Evolutionary conservation across 2,113 vertebrate genomes (phyloP).

Genomic region (Meriones unguiculatus): DNA sequence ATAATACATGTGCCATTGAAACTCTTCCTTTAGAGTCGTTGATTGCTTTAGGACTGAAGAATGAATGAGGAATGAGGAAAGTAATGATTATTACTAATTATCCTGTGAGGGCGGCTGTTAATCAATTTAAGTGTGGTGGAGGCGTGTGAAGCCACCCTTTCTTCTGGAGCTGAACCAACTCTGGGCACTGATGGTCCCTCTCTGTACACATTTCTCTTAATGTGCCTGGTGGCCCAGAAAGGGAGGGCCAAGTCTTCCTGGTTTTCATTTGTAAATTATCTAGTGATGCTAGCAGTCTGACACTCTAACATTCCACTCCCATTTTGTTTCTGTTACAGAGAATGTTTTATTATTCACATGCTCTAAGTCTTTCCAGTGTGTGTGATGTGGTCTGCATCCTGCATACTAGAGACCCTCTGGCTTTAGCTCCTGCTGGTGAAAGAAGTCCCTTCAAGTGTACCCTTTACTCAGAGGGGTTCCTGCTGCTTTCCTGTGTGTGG

Average conservation of each 20-base stretch:
- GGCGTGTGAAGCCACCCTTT: not conserved
- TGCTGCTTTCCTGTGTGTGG: not conserved
- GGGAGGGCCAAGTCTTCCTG: not conserved
- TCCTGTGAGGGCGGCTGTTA: not conserved
- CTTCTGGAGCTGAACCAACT: not conserved
- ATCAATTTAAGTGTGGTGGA: not conserved
- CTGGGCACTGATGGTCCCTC: not conserved
- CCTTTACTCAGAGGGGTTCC: not conserved
- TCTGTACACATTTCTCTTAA: not conserved
- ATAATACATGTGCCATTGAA: not conserved
- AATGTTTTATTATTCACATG: slow-evolving; percentile 16
- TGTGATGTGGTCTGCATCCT: not conserved
- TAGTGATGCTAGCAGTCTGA: slow-evolving; percentile 37
- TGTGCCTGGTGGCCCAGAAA: not conserved
- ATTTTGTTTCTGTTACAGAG: slow-evolving; percentile 19
- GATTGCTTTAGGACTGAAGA: slow-evolving; percentile 27
- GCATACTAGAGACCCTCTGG: not conserved
- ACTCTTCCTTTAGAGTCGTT: not conserved
- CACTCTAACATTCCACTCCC: not conserved
- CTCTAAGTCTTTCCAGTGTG: not conserved
- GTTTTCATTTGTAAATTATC: slow-evolving; percentile 17
- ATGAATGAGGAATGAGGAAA: not conserved
- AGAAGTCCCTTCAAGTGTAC: not conserved
- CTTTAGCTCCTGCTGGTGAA: not conserved
- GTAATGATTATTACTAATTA: slow-evolving; percentile 32